A percentile compares a stretch with the other conserved stretches of the same genome.
Evolutionary conservation across 1,140 invertebrate genomes (phyloP).

Genomic region (Penaeus chinensis): DNA sequence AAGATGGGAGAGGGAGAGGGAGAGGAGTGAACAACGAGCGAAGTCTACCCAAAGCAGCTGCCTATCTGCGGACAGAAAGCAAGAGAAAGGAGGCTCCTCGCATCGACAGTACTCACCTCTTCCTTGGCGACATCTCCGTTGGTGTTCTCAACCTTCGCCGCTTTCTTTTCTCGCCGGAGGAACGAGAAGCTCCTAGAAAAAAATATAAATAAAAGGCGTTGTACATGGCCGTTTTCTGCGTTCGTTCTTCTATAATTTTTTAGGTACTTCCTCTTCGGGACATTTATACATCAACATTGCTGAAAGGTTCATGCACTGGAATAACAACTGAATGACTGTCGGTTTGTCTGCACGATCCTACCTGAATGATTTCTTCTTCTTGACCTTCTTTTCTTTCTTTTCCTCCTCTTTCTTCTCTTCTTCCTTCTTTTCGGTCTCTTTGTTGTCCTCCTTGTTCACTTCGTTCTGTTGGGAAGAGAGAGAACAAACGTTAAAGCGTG

Average conservation of each 20-base stretch:
- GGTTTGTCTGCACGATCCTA: not conserved
- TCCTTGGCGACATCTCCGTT: slow-evolving; percentile 53
- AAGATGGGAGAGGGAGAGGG: no score
- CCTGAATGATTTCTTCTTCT: slow-evolving; percentile 47
- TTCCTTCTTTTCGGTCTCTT: slow-evolving; percentile 32
- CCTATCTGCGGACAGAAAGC: no score
- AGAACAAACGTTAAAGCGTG: not conserved
- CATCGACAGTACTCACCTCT: slow-evolving; percentile 57
- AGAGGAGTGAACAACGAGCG: no score
- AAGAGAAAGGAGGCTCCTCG: no score
- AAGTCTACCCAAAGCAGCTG: no score
- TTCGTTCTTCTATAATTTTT: not conserved
- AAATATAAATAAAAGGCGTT: not conserved
- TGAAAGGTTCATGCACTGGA: not conserved
- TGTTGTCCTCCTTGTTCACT: slow-evolving; percentile 39
- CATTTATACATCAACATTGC: not conserved
- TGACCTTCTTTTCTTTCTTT: slow-evolving; percentile 44
- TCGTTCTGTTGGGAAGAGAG: slow-evolving; percentile 37
- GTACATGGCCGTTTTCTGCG: not conserved
- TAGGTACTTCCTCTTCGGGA: no score
- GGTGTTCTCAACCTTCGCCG: slow-evolving; percentile 51
- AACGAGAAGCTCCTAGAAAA: slow-evolving; percentile 53
- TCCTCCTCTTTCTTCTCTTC: slow-evolving; percentile 54
- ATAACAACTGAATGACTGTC: not conserved
- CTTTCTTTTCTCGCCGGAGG: slow-evolving; percentile 56